These are phyloP conservation scores for Polydrusus pterygomalis DNA, from an alignment of 2,888 invertebrate species.

Conservation along the genomic window DNA sequence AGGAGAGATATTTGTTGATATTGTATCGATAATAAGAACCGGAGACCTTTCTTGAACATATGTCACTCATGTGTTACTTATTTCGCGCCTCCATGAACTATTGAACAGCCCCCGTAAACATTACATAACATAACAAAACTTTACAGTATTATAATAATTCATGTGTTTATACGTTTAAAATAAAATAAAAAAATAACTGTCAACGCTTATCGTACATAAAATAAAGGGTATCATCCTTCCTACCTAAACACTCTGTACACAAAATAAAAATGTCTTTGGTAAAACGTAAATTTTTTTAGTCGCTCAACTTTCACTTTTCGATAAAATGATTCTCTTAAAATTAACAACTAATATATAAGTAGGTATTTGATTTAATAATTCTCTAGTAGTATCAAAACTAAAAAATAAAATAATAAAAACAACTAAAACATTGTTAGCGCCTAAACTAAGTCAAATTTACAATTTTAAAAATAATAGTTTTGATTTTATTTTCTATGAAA, in stretches of 20 bases:
- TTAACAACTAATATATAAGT: conserved; percentile 4
- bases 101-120: background rate
- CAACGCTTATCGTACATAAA: conserved; percentile 8
- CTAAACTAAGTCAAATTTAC: background rate
- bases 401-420: conserved; percentile 15
- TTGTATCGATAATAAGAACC: too few species aligned
- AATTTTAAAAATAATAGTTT: background rate
- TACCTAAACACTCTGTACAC: conserved; percentile 20
- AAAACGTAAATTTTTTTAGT: conserved; percentile 37
- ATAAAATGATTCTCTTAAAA: conserved; percentile 20
- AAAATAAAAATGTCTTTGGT: conserved; percentile 40
- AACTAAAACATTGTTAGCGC: conserved; percentile 2
- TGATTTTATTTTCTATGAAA: conserved; percentile 5
- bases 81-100: too few species aligned
- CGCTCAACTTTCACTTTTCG: conserved; percentile 1
- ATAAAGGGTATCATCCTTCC: conserved; percentile 5
- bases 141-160: conserved; percentile 3
- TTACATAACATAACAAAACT: conserved; percentile 13
- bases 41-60: too few species aligned
- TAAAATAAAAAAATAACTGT: conserved; percentile 12
- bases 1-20: too few species aligned
- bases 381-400: conserved; percentile 13
- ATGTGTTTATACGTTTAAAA: background rate
- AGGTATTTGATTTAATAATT: conserved; percentile 3
- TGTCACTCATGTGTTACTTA: too few species aligned